phyloP scores from a whole-genome alignment of 2,113 vertebrate genomes.

The Lontra canadensis region DNA sequence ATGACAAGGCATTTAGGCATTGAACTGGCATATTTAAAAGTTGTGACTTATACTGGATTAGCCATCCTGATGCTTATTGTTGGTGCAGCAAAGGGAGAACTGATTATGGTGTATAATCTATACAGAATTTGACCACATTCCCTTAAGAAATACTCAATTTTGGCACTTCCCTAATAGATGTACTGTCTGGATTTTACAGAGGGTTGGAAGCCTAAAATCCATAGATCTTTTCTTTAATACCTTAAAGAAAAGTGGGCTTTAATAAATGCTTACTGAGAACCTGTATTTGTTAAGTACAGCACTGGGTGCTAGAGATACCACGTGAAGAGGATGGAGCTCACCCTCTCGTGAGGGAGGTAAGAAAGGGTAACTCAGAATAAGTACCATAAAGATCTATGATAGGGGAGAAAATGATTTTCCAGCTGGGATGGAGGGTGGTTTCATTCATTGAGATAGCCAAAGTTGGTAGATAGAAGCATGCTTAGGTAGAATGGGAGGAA shows the following conservation, averaged over 20 bases:
- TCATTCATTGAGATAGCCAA: not conserved
- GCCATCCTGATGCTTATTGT: slow-evolving; percentile 48
- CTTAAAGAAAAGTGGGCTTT: not conserved
- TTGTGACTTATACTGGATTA: slow-evolving; percentile 64
- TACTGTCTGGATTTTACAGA: not conserved
- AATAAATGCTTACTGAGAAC: not conserved
- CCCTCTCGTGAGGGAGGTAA: not conserved
- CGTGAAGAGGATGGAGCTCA: not conserved
- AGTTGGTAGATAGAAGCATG: not conserved
- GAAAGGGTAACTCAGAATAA: not conserved
- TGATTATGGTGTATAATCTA: slow-evolving; percentile 26
- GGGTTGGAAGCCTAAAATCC: not conserved
- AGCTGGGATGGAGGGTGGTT: not conserved
- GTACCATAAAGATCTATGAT: not conserved
- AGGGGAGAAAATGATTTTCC: not conserved
- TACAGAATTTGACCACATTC: slow-evolving; percentile 13
- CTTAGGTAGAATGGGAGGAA: not conserved
- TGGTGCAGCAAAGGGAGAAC: slow-evolving; percentile 24
- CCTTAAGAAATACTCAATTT: slow-evolving; percentile 40
- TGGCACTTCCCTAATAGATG: not conserved
- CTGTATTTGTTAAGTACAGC: not conserved
- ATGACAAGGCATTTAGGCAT: slow-evolving; percentile 61
- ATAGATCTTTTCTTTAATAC: not conserved
- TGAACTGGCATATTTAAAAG: slow-evolving; percentile 58
- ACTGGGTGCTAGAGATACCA: not conserved